phyloP scores from a whole-genome alignment of 1,140 invertebrate genomes.

The Vollenhovia emeryi region DNA sequence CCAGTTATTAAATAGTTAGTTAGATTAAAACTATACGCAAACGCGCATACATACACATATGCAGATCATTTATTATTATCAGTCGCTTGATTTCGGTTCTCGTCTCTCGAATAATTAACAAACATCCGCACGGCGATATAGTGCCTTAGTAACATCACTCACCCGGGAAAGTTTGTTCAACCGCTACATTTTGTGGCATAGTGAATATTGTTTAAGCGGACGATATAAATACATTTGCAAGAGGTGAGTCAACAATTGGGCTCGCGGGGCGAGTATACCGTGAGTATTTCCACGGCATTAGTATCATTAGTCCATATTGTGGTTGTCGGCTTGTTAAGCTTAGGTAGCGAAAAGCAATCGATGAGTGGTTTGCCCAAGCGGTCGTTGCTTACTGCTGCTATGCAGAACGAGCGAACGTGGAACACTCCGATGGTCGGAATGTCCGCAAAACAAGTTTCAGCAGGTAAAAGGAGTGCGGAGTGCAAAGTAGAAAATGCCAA shows the following conservation, averaged over 20 bases:
- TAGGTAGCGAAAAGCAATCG: constrained; percentile 54
- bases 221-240: constrained; percentile 56
- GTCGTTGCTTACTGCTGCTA: constrained; percentile 40
- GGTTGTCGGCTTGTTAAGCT: constrained; percentile 53
- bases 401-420: constrained; percentile 24
- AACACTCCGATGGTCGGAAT: constrained; percentile 26
- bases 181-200: constrained; percentile 16
- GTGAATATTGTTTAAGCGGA: constrained; percentile 35
- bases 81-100: neutral
- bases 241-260: constrained; percentile 47
- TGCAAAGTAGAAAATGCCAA: constrained; percentile 23
- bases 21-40: neutral
- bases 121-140: neutral
- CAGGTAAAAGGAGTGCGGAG: neutral
- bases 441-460: constrained; percentile 33
- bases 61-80: neutral
- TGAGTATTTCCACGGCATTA: constrained; percentile 43
- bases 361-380: constrained; percentile 47
- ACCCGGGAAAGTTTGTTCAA: constrained; percentile 40
- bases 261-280: neutral
- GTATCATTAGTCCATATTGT: constrained; percentile 57
- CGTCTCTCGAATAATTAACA: constrained; percentile 12
- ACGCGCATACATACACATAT: neutral
- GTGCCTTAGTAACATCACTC: constrained; percentile 41
- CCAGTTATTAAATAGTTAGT: neutral